These are phyloP conservation scores for Bombus waltoni DNA, from an alignment of 1,140 invertebrate genomes.

Conservation along the genomic window DNA sequence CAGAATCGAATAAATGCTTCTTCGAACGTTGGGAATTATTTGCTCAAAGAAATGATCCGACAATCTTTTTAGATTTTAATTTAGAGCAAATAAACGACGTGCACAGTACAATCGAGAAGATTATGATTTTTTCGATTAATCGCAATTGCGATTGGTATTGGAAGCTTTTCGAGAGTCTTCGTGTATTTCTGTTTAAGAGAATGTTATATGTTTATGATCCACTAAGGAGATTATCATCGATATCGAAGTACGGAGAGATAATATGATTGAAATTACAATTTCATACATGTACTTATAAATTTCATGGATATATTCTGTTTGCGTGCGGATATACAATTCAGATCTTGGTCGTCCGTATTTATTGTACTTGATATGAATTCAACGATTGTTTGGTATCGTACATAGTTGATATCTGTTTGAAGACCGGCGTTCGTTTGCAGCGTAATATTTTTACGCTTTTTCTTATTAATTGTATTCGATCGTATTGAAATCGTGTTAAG, in stretches of 20 bases:
- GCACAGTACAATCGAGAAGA: neutral
- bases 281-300: neutral
- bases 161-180: neutral
- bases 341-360: neutral
- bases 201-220: neutral
- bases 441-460: too few species aligned
- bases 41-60: too few species aligned
- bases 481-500: too few species aligned
- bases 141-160: neutral
- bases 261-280: neutral
- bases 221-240: neutral
- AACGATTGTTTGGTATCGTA: neutral
- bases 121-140: neutral
- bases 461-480: too few species aligned
- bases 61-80: neutral
- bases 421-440: too few species aligned
- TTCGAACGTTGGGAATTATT: too few species aligned
- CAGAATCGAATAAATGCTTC: too few species aligned
- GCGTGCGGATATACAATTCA: neutral
- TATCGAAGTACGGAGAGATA: neutral
- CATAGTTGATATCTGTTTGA: neutral
- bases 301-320: neutral
- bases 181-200: neutral
- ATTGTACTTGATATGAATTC: neutral
- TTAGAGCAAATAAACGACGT: neutral